These are phyloP conservation scores for Trypoxylon attenuatum DNA, from an alignment of 2,888 invertebrate species.

Conservation along the genomic window DNA sequence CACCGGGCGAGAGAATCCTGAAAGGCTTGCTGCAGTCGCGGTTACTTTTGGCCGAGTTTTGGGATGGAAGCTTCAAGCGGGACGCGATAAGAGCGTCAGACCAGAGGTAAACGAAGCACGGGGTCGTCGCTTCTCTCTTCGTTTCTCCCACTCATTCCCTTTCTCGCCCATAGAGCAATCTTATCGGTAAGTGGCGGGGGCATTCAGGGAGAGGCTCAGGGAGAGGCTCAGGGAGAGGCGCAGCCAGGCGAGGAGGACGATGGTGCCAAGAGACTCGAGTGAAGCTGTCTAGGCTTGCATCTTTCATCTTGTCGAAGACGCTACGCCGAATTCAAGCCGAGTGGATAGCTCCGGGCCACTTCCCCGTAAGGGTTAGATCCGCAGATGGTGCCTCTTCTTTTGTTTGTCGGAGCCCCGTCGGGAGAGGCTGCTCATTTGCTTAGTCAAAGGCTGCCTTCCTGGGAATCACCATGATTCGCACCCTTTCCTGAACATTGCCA, in stretches of 20 bases:
- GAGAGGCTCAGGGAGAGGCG: background rate
- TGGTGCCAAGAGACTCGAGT: slow-evolving; percentile 9
- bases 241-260: background rate
- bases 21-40: too few species aligned
- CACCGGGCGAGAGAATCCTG: too few species aligned
- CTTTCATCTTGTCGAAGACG: slow-evolving; percentile 45
- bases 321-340: slow-evolving; percentile 23
- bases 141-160: slow-evolving; percentile 12
- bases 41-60: too few species aligned
- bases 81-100: background rate
- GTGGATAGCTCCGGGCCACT: slow-evolving; percentile 24
- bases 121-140: slow-evolving; percentile 3
- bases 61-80: background rate
- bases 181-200: slow-evolving; percentile 39
- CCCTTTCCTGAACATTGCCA: slow-evolving; percentile 22
- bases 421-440: slow-evolving; percentile 54
- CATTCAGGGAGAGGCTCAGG: slow-evolving; percentile 14
- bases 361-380: slow-evolving; percentile 39
- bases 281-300: slow-evolving; percentile 39
- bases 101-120: slow-evolving; percentile 6
- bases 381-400: slow-evolving; percentile 45
- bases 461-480: slow-evolving; percentile 6
- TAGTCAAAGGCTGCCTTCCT: slow-evolving; percentile 53
- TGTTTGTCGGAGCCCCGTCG: slow-evolving; percentile 36
- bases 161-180: slow-evolving; percentile 35